Evolutionary conservation across 2,888 invertebrate genomes (phyloP), one percentile per base, ranked within the genome.

Genomic region (Eupsilia transversa): DNA sequence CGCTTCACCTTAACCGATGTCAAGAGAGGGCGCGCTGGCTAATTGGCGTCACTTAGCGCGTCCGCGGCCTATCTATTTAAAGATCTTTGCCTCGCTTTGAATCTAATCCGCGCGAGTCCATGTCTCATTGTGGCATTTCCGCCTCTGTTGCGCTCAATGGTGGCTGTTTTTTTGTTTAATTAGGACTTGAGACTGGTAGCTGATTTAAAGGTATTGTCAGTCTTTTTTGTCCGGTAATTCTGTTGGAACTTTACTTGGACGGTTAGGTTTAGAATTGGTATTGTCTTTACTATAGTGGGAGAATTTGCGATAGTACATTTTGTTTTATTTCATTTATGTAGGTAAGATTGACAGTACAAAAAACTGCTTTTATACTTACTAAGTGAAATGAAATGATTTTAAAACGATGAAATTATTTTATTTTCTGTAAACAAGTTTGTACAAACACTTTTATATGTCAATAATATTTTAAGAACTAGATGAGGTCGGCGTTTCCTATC

Each of bases 1-100:
- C 49, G 63, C 80, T 85, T 81, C 81, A 81, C 84, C 87, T 88
- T 85, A 87, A 82, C 87, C 85, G 87, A 86, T 91, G 91, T 90
- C 89, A 88, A 68, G 79, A 79, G 85, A 89, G 88, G 88, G 89
- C 87, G 82, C 84, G 86, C 80, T 87, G 88, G 90, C 91, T 91
- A 92, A 92, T 90, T 91, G 91, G 89, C 88, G 88, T 91, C 92
- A 92, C 92, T 92, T 93, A 92, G 91, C 90, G 89, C 91, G 91
- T 90, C 88, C 91, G 86, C 86, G 87, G 87, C 86, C 87, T 90
- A 91, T 91, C 92, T 92, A 92, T 92, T 91, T 91, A 91, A 88
- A 89, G 89, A 89, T 88, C 89, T 85, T 74, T 86, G 87, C 88
- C 84, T 83, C 89, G 85, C 89, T 89, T 90, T 86, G 89, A 87